Evolutionary conservation across 2,113 vertebrate species (phyloP).

Genomic region (Meriones unguiculatus): DNA sequence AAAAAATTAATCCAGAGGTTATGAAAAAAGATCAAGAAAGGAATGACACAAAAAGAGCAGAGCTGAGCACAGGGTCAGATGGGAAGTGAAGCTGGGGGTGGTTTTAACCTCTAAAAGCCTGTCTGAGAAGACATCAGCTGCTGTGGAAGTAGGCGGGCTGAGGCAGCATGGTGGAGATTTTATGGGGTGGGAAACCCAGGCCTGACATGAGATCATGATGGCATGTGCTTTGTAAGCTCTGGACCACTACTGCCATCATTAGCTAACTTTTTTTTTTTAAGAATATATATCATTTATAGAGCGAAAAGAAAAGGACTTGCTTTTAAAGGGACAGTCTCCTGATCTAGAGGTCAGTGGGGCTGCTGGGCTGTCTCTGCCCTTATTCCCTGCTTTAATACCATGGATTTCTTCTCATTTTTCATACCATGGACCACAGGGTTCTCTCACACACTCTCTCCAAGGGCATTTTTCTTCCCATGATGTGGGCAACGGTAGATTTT

Average conservation of each 20-base stretch:
- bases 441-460: constrained; percentile 85
- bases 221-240: background rate
- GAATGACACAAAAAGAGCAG: background rate
- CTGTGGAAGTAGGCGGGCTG: background rate
- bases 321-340: background rate
- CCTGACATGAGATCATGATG: background rate
- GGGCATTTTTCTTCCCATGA: constrained; percentile 81
- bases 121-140: background rate
- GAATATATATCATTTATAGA: background rate
- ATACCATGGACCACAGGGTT: constrained; percentile 82
- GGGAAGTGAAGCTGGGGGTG: background rate
- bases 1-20: background rate
- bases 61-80: background rate
- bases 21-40: background rate
- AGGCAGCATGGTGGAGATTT: background rate
- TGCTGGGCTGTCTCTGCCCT: background rate
- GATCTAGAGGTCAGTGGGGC: background rate
- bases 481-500: constrained; percentile 91
- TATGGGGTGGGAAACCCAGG: background rate
- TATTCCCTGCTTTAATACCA: constrained; percentile 84
- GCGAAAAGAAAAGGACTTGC: constrained; percentile 42
- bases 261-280: background rate
- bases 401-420: constrained; percentile 68
- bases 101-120: background rate
- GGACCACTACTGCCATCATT: background rate